Evolutionary conservation across 2,888 invertebrate genomes (phyloP).

Genomic region (Tipula lateralis): DNA sequence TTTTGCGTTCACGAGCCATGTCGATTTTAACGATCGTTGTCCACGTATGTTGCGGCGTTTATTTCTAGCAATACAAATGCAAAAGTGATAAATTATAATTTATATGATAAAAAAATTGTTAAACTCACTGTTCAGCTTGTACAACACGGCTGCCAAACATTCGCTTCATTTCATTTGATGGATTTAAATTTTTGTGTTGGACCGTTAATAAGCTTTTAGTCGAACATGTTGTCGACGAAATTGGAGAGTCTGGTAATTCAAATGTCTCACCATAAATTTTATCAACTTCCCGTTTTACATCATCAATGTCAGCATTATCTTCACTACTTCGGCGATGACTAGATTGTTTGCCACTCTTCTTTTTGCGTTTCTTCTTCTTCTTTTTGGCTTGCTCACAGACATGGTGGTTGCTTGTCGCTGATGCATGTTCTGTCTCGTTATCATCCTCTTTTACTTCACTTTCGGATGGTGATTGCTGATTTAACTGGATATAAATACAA

Average conservation of each 20-base stretch:
- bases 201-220: conserved; percentile 56
- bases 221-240: conserved; percentile 36
- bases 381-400: conserved; percentile 52
- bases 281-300: conserved; percentile 54
- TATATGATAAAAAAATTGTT: background rate
- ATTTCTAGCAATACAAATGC: conserved; percentile 50
- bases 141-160: conserved; percentile 77
- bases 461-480: conserved; percentile 62
- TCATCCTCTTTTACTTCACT: conserved; percentile 67
- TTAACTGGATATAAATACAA: conserved; percentile 52
- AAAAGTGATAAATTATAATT: conserved; percentile 25
- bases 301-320: conserved; percentile 55
- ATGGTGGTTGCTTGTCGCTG: conserved; percentile 52
- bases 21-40: conserved; percentile 56
- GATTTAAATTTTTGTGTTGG: conserved; percentile 68
- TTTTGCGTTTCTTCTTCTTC: conserved; percentile 62
- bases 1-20: conserved; percentile 64
- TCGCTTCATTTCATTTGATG: conserved; percentile 72
- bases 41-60: conserved; percentile 51
- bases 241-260: conserved; percentile 37
- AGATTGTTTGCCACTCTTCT: conserved; percentile 54
- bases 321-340: conserved; percentile 55
- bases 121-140: conserved; percentile 37
- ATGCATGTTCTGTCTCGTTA: conserved; percentile 57
- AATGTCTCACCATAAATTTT: conserved; percentile 58